These are phyloP conservation scores for Macrotis lagotis DNA, from an alignment of 2,113 vertebrate genomes.

Conservation along the genomic window DNA sequence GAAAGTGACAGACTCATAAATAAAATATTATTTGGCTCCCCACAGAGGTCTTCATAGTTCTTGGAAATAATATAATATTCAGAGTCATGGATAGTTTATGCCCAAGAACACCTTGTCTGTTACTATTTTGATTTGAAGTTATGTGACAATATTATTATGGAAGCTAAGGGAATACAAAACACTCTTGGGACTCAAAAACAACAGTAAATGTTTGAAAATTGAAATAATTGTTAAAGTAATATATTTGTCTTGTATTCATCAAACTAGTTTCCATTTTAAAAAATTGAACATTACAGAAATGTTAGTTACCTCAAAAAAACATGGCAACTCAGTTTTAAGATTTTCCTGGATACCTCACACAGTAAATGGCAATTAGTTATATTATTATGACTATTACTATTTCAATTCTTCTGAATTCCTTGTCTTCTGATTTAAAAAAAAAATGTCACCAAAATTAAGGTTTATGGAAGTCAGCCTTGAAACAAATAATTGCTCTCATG, in stretches of 20 bases:
- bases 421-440: neutral
- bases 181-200: neutral
- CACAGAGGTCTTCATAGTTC: neutral
- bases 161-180: neutral
- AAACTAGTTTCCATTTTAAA: neutral
- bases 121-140: neutral
- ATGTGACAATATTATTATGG: neutral
- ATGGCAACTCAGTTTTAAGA: neutral
- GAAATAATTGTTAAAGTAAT: neutral
- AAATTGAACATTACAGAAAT: neutral
- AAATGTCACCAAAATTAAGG: constrained; percentile 14
- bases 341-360: neutral
- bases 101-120: neutral
- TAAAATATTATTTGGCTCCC: constrained; percentile 19
- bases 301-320: constrained; percentile 5
- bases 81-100: neutral
- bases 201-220: neutral
- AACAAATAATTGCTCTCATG: neutral
- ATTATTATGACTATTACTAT: neutral
- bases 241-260: neutral
- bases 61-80: neutral
- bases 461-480: constrained; percentile 24
- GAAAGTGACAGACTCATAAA: constrained; percentile 43
- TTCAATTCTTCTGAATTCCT: neutral
- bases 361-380: neutral